Base-by-base conservation (phyloP, 2,797 vertebrate genomes). In the Sebastes elongatus region DNA sequence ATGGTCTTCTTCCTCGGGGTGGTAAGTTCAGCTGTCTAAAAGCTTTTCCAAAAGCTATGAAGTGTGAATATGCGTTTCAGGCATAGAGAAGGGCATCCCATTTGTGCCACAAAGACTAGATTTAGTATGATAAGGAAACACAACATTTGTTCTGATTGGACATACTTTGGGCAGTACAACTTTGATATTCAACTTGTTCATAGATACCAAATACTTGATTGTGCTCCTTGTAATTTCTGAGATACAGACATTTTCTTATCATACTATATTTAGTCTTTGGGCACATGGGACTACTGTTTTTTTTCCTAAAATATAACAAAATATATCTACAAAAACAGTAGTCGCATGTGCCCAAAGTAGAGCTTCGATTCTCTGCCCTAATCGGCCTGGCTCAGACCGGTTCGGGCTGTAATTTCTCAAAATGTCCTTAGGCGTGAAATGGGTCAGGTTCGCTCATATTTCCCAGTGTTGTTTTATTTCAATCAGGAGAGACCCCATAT, bases 1-100 rank as follows among this genome's bases (percentile, higher is more conserved):
- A 99, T 99, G 99, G 97, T 99, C 88, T 99, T 99, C 94, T 99
- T 99, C 84, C 88, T 99, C 69, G 93, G 93, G 56, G 98, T 97
- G 96, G 99, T 99, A 87, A 93, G 96, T 95, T 76, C 27, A 71
- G 46, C 18, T 56, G 72, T 35, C 38, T 4, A n/a, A 32, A n/a
- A 55, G 35, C 35, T 33, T 20, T 20, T 33, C 3, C 28, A 2
- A 27, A 75, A 42, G 2, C 5, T 1, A 16, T 30, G 14, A 65
- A 38, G 1, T 38, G 35, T 38, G 35, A 27, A 56, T 35, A 6
- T 27, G 7, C 8, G 30, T 27, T 62, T 35, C 7, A 53, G 33
- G 4, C 22, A 5, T 27, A 56, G n/a, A 56, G 22, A 56, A 23
- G 11, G 46, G 46, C 16, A 49, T 49, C 60, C 32, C 30, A 32